Evolutionary conservation across 2,797 vertebrate species (phyloP).

Genomic region (Coccyzus lansbergi): DNA sequence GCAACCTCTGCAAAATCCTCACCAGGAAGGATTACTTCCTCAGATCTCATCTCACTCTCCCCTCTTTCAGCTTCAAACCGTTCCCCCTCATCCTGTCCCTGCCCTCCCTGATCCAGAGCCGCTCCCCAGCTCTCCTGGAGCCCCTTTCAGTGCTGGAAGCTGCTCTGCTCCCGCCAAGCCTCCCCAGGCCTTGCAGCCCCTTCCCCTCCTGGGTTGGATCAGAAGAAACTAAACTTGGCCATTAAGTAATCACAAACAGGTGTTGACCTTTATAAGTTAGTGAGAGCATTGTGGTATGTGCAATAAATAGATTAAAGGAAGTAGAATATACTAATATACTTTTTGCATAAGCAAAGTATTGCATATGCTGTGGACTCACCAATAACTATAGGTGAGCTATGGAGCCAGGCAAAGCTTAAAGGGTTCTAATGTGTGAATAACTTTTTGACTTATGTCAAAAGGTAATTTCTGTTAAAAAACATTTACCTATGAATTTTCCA

Average conservation of each 20-base stretch:
- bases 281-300: background rate
- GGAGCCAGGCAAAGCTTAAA: background rate
- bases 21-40: no score
- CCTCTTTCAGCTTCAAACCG: no score
- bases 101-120: no score
- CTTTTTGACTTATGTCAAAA: background rate
- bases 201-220: no score
- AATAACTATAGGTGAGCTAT: background rate
- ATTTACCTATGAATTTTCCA: background rate
- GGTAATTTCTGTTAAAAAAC: background rate
- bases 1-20: no score
- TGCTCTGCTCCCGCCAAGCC: no score
- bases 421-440: background rate
- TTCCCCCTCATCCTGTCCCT: no score
- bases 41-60: no score
- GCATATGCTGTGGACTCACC: background rate
- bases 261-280: background rate
- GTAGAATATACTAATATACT: background rate
- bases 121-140: no score
- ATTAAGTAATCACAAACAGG: background rate
- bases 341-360: background rate
- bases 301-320: background rate
- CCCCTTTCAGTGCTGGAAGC: no score
- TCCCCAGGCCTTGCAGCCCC: no score
- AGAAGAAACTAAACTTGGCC: background rate